A percentile compares a stretch with the other conserved stretches of the same genome.
These are phyloP conservation scores for Drosophila bifasciata DNA, from an alignment of 1,140 invertebrate species.

Conservation along the genomic window DNA sequence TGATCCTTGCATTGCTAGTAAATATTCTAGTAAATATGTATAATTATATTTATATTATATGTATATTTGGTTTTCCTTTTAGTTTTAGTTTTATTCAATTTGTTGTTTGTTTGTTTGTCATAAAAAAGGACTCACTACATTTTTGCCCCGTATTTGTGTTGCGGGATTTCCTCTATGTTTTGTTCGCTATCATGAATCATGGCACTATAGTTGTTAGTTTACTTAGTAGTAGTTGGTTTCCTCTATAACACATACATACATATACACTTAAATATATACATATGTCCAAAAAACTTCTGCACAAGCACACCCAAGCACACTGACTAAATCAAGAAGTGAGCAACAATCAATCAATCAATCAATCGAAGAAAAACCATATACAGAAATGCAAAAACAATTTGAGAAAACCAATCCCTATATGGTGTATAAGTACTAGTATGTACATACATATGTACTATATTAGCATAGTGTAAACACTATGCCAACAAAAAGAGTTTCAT, in stretches of 20 bases:
- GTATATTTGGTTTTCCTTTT: constrained; percentile 22
- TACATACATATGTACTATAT: constrained; percentile 26
- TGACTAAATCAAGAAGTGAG: constrained; percentile 43
- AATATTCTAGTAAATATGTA: constrained; percentile 39
- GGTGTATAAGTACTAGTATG: constrained; percentile 29
- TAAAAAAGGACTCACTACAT: constrained; percentile 58
- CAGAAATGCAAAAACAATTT: constrained; percentile 43
- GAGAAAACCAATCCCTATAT: constrained; percentile 51
- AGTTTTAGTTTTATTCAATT: background rate
- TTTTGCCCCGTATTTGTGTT: constrained; percentile 34
- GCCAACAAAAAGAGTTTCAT: constrained; percentile 31
- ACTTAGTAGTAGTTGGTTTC: constrained; percentile 36
- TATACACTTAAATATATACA: constrained; percentile 1
- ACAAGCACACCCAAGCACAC: constrained; percentile 27
- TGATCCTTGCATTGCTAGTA: constrained; percentile 28
- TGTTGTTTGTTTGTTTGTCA: constrained; percentile 40
- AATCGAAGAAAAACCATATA: constrained; percentile 23
- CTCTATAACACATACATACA: constrained; percentile 40
- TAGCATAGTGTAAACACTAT: constrained; percentile 48
- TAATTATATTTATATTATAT: constrained; percentile 25
- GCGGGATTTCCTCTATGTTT: constrained; percentile 3
- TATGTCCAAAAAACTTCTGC: background rate
- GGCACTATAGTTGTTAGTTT: constrained; percentile 64
- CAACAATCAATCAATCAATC: constrained; percentile 40
- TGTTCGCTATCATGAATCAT: constrained; percentile 43